phyloP scores from a whole-genome alignment of 2,888 invertebrate genomes.

The Drosophila koepferae region DNA sequence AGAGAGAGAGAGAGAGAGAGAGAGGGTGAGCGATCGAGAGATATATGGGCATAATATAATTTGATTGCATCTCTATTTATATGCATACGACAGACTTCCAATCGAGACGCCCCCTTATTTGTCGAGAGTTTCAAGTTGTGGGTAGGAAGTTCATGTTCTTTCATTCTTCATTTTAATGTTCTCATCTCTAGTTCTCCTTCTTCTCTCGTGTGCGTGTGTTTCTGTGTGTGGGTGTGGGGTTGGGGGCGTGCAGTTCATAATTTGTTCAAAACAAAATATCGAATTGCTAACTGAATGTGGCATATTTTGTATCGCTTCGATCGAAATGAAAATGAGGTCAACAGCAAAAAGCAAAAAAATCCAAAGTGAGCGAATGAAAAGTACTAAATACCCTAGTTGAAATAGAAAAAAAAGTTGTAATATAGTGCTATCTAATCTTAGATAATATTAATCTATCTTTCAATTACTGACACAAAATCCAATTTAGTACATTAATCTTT shows the following conservation, averaged over 20 bases:
- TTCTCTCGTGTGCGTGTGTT: slow-evolving; percentile 3
- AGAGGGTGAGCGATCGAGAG: slow-evolving; percentile 12
- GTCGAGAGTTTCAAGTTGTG: slow-evolving; percentile 39
- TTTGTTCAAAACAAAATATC: slow-evolving; percentile 61
- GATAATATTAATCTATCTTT: background rate
- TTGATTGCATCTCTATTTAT: slow-evolving; percentile 67
- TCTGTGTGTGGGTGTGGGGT: background rate
- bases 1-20: slow-evolving; percentile 1
- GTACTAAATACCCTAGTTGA: background rate
- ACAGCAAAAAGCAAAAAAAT: slow-evolving; percentile 28
- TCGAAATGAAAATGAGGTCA: slow-evolving; percentile 69
- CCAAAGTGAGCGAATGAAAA: background rate
- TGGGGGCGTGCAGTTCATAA: slow-evolving; percentile 66
- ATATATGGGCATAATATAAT: slow-evolving; percentile 74
- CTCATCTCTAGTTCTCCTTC: slow-evolving; percentile 6
- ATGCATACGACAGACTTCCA: slow-evolving; percentile 20
- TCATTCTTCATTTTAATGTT: slow-evolving; percentile 22
- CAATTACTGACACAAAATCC: background rate
- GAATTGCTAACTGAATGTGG: slow-evolving; percentile 63
- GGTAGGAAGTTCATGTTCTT: slow-evolving; percentile 46
- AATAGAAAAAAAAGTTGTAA: background rate
- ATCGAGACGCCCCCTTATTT: slow-evolving; percentile 36
- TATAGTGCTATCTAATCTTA: background rate
- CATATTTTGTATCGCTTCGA: slow-evolving; percentile 52
- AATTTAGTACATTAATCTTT: background rate